Conservation (phyloP, 2,888 invertebrate species). For the Onthophagus sagittarius region DNA sequence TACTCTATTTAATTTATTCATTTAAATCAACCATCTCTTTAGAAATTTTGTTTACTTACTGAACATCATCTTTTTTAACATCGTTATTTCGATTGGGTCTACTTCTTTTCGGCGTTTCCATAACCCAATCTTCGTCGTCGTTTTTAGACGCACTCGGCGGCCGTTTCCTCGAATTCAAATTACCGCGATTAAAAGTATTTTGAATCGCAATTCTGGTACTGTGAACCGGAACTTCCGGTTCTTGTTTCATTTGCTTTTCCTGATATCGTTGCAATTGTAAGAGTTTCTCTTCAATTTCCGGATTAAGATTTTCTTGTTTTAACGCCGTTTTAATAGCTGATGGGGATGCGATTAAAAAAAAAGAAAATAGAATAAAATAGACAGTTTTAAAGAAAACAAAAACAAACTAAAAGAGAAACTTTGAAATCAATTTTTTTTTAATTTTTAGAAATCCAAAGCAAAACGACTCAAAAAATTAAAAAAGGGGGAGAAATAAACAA, state of each 20-base stretch:
- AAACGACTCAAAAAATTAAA: slow-evolving; percentile 28
- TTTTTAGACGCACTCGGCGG: slow-evolving; percentile 42
- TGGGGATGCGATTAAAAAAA: slow-evolving; percentile 32
- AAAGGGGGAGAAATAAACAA: slow-evolving; percentile 15
- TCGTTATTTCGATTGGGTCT: slow-evolving; percentile 38
- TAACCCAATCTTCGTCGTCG: slow-evolving; percentile 50
- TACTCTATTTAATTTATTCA: not conserved
- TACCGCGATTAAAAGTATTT: slow-evolving; percentile 34
- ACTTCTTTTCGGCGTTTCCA: slow-evolving; percentile 48
- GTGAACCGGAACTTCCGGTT: slow-evolving; percentile 35
- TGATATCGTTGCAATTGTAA: slow-evolving; percentile 83
- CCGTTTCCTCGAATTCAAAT: slow-evolving; percentile 38
- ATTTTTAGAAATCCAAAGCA: slow-evolving; percentile 25
- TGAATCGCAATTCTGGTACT: slow-evolving; percentile 34
- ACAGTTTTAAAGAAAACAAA: slow-evolving; percentile 23
- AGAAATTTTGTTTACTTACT: slow-evolving; percentile 36
- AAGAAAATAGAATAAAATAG: slow-evolving; percentile 35
- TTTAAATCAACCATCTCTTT: not conserved
- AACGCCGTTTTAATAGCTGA: slow-evolving; percentile 89
- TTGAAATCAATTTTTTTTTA: not conserved
- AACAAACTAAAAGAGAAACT: slow-evolving; percentile 15
- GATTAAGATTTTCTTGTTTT: slow-evolving; percentile 85
- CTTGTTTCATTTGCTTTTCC: slow-evolving; percentile 71
- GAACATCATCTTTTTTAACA: slow-evolving; percentile 40
- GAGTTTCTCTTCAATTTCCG: slow-evolving; percentile 89